Conservation (phyloP, 2,888 invertebrate species). For the Ophonus ardosiacus region DNA sequence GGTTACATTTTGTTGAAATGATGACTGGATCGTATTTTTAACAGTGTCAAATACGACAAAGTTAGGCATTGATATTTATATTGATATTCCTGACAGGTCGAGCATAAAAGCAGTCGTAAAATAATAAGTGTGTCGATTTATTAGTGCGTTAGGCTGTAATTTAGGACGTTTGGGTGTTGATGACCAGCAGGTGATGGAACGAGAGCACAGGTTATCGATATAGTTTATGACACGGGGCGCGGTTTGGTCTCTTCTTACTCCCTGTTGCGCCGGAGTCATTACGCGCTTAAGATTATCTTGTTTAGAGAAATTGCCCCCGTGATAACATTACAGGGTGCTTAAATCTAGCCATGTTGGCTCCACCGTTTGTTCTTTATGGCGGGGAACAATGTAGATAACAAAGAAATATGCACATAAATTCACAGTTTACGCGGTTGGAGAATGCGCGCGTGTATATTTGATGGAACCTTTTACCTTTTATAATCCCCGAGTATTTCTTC, state of each 20-base stretch:
- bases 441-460: conserved; percentile 51
- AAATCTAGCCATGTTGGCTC: conserved; percentile 44
- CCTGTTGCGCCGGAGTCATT: conserved; percentile 59
- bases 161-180: conserved; percentile 14
- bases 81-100: conserved; percentile 1
- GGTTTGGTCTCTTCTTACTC: neutral
- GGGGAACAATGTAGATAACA: conserved; percentile 54
- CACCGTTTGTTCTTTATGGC: conserved; percentile 54
- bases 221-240: conserved; percentile 28
- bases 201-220: conserved; percentile 35
- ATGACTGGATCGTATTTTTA: too few species aligned
- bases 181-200: conserved; percentile 18
- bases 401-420: conserved; percentile 63
- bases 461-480: conserved; percentile 51
- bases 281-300: conserved; percentile 55
- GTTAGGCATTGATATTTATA: neutral
- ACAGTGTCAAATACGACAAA: too few species aligned
- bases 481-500: conserved; percentile 44
- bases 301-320: conserved; percentile 58
- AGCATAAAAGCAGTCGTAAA: conserved; percentile 15
- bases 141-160: conserved; percentile 12
- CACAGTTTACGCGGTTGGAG: conserved; percentile 56
- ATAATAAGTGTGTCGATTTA: conserved; percentile 13
- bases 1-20: too few species aligned
- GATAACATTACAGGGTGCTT: conserved; percentile 60